Conservation (phyloP, 2,113 vertebrate species). For the Prinia subflava region DNA sequence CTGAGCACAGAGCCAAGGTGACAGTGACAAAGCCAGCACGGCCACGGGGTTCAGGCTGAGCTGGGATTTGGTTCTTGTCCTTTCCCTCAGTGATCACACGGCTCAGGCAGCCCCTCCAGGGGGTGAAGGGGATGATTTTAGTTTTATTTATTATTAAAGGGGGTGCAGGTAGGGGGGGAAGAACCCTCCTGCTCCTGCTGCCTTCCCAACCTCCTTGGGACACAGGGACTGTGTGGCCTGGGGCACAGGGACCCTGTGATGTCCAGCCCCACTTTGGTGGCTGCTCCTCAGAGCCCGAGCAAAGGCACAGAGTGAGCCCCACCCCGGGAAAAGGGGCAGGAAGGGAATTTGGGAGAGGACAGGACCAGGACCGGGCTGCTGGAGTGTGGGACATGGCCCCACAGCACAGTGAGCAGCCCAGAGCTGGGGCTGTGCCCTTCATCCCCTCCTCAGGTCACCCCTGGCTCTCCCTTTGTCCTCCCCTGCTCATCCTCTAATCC, state of each 20-base stretch:
- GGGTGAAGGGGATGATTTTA: background rate
- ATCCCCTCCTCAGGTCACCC: background rate
- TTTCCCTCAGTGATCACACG: rapidly evolving
- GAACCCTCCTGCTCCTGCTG: background rate
- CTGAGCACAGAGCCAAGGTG: background rate
- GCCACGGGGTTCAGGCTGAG: background rate
- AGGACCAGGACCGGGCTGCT: too few relatives aligned
- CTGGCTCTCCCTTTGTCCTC: background rate
- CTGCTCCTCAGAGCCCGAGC: background rate
- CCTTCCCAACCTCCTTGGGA: background rate
- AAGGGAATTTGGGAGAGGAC: background rate
- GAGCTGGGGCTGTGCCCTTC: background rate
- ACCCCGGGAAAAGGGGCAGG: too few relatives aligned
- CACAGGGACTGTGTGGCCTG: background rate
- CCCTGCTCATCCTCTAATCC: too few relatives aligned
- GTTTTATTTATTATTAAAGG: background rate
- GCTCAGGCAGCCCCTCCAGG: background rate
- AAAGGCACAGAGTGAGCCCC: too few relatives aligned
- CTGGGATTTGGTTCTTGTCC: background rate
- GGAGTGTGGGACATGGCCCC: too few relatives aligned
- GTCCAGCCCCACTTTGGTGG: background rate
- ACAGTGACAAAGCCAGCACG: background rate
- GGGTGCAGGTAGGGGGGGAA: background rate
- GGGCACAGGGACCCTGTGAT: background rate
- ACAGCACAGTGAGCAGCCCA: background rate